A percentile compares a stretch with the other conserved stretches of the same genome.
Evolutionary conservation across 2,113 vertebrate species (phyloP).

Genomic region (Oenanthe oenanthe): DNA sequence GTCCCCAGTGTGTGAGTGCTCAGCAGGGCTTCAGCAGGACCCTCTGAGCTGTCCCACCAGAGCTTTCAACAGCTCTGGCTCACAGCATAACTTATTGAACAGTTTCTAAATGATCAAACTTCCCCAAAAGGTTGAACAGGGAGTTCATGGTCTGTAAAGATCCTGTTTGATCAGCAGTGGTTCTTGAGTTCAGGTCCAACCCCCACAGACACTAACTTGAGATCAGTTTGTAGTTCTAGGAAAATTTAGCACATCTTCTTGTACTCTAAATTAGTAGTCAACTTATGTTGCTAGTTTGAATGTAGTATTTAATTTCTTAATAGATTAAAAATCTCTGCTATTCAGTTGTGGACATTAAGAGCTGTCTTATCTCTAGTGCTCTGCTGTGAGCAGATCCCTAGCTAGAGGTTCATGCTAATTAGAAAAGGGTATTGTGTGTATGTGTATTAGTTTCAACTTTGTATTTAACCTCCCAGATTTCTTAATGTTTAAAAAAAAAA

Average conservation of each 20-base stretch:
- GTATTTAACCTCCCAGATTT: conserved; percentile 3
- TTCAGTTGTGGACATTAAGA: background rate
- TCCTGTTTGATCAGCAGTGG: background rate
- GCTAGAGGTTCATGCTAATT: background rate
- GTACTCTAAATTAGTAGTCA: background rate
- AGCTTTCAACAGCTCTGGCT: background rate
- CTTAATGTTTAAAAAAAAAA: background rate
- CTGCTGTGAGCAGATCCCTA: background rate
- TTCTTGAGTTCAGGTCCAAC: background rate
- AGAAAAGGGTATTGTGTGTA: background rate
- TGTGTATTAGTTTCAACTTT: background rate
- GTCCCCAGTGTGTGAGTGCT: background rate
- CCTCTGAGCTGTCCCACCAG: background rate
- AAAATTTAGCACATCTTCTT: background rate
- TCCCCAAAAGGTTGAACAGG: background rate
- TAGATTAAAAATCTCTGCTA: background rate
- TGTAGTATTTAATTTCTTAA: background rate
- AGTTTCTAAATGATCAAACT: background rate
- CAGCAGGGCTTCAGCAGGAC: background rate
- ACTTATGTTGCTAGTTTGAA: background rate
- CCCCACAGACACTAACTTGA: background rate
- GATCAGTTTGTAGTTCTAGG: background rate
- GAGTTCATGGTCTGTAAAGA: background rate
- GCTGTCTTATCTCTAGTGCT: background rate
- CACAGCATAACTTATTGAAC: background rate